A percentile compares a stretch with the other conserved stretches of the same genome.
These are phyloP conservation scores for Euura lappo DNA, from an alignment of 1,140 invertebrate genomes.

Conservation along the genomic window DNA sequence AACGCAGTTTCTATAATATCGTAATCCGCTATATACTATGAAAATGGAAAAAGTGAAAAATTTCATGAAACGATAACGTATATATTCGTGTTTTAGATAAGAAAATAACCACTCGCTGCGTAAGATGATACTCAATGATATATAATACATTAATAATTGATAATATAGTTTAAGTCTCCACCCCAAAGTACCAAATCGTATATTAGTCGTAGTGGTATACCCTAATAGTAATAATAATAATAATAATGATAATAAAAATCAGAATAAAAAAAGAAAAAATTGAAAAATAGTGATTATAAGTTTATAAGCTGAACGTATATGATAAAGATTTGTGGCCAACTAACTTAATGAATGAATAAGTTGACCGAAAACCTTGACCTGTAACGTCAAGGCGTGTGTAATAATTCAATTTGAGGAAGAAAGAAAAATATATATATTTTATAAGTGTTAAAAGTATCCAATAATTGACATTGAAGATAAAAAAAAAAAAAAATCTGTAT, in stretches of 20 bases:
- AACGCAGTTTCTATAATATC: too few species aligned
- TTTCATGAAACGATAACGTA: neutral
- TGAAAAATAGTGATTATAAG: neutral
- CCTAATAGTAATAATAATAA: too few species aligned
- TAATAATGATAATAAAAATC: neutral
- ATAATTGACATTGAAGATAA: too few species aligned
- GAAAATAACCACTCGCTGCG: too few species aligned
- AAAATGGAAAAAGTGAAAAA: too few species aligned
- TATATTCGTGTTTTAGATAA: neutral
- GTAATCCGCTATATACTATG: neutral
- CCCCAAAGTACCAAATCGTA: slow-evolving; percentile 12
- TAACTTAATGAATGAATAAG: neutral
- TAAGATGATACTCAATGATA: neutral
- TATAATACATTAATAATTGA: neutral
- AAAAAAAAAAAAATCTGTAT: too few species aligned
- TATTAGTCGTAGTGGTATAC: neutral
- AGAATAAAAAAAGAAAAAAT: neutral
- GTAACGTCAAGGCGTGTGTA: neutral
- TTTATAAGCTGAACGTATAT: neutral
- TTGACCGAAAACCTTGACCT: neutral
- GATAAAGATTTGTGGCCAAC: neutral
- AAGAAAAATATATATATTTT: neutral
- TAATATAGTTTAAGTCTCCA: neutral
- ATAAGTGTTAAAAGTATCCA: too few species aligned
- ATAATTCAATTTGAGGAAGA: neutral